These are phyloP conservation scores for Ashinkailepas kermadecensis DNA, from an alignment of 2,888 invertebrate genomes.

Conservation along the genomic window DNA sequence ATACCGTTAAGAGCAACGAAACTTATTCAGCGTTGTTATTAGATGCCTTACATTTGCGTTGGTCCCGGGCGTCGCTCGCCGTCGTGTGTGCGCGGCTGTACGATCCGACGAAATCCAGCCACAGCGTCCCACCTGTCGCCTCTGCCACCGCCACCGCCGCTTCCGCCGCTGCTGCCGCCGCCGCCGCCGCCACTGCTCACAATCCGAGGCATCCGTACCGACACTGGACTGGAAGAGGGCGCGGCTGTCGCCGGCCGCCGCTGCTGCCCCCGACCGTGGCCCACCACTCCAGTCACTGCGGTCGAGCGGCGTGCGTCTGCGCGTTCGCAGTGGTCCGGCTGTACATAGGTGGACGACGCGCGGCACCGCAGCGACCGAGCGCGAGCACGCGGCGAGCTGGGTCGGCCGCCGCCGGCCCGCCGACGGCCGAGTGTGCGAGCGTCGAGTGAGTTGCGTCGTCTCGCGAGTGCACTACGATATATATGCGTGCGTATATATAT, in stretches of 20 bases:
- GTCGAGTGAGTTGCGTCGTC: background rate
- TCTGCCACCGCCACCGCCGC: background rate
- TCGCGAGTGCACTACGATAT: slow-evolving; percentile 5
- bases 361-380: no score
- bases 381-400: no score
- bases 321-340: background rate
- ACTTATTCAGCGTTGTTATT: slow-evolving; percentile 15
- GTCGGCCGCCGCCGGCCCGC: background rate
- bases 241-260: background rate
- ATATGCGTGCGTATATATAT: slow-evolving; percentile 4
- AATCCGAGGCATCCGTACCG: background rate
- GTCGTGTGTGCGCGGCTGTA: background rate
- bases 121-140: no score
- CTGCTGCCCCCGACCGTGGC: background rate
- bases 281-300: background rate
- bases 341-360: background rate
- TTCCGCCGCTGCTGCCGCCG: background rate
- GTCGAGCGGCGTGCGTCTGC: background rate
- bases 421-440: background rate
- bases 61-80: background rate
- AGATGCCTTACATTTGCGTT: slow-evolving; percentile 21
- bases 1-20: slow-evolving; percentile 15
- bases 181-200: background rate
- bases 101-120: no score
- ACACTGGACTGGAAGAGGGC: background rate